Percentiles rank a stretch among this genome's conserved stretches.
phyloP scores from a whole-genome alignment of 1,140 invertebrate genomes.

The Leptinotarsa defecta region DNA sequence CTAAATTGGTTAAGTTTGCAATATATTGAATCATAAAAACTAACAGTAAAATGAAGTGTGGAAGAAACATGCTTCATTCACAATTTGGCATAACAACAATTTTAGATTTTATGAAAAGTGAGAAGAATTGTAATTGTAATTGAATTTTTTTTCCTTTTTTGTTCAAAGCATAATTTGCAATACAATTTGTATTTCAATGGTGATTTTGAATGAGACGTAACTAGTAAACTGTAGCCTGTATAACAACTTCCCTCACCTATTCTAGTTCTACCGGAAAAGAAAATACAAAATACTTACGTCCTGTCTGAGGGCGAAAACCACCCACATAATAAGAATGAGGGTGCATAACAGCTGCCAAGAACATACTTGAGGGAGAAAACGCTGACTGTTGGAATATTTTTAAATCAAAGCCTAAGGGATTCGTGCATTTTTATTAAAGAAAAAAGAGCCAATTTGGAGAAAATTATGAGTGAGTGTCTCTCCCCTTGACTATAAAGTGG shows the following conservation, averaged over 20 bases:
- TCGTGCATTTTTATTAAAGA: slow-evolving; percentile 9
- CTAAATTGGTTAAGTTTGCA: too few species aligned
- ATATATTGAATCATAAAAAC: too few species aligned
- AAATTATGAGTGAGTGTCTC: slow-evolving; percentile 7
- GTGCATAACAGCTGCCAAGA: slow-evolving; percentile 20
- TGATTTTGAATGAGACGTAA: too few species aligned
- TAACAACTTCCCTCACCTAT: background rate
- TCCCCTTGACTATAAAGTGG: background rate
- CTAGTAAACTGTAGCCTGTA: background rate
- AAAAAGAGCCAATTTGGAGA: slow-evolving; percentile 10
- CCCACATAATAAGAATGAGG: slow-evolving; percentile 17
- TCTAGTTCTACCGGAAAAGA: background rate
- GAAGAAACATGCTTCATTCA: too few species aligned
- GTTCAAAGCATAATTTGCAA: too few species aligned
- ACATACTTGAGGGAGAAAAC: slow-evolving; percentile 9
- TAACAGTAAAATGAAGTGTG: too few species aligned
- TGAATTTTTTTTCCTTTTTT: too few species aligned
- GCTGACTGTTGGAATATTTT: slow-evolving; percentile 12
- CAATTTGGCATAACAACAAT: too few species aligned
- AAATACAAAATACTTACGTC: background rate
- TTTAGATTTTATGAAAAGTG: too few species aligned
- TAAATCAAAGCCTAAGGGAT: slow-evolving; percentile 7
- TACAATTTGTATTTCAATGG: too few species aligned
- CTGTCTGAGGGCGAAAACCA: slow-evolving; percentile 9
- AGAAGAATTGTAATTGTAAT: too few species aligned